phyloP scores from a whole-genome alignment of 1,140 invertebrate genomes.

The Coboldia fuscipes region DNA sequence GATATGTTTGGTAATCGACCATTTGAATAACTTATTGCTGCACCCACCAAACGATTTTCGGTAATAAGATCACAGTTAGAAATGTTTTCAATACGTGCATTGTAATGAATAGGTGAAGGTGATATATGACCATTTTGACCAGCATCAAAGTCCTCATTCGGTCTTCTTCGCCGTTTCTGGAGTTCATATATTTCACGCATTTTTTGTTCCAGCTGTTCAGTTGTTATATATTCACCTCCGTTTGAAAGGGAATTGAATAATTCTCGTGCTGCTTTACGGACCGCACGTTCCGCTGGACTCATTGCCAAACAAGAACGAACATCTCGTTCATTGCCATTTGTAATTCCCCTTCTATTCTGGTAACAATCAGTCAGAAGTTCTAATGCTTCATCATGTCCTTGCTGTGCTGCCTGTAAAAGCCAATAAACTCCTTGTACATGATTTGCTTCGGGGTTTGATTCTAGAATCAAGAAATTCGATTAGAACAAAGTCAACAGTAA shows the following conservation, averaged over 20 bases:
- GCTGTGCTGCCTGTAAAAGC: constrained; percentile 72
- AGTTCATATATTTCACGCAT: constrained; percentile 39
- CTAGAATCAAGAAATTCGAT: background rate
- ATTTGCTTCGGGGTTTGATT: constrained; percentile 26
- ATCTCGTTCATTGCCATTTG: constrained; percentile 55
- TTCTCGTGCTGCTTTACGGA: constrained; percentile 59
- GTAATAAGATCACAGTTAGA: constrained; percentile 28
- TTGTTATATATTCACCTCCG: constrained; percentile 67
- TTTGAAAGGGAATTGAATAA: constrained; percentile 66
- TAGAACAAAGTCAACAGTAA: background rate
- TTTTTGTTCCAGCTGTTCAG: constrained; percentile 44
- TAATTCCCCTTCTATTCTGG: constrained; percentile 53
- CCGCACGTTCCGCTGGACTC: constrained; percentile 63
- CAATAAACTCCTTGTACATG: constrained; percentile 56
- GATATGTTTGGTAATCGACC: constrained; percentile 49
- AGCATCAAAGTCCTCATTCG: constrained; percentile 12
- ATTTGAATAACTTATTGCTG: constrained; percentile 56
- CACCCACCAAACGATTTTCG: constrained; percentile 56
- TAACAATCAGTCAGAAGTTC: constrained; percentile 57
- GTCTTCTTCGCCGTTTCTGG: constrained; percentile 19
- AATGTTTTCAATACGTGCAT: background rate
- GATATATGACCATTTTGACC: constrained; percentile 1
- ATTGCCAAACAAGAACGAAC: constrained; percentile 65
- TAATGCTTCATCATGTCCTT: constrained; percentile 71
- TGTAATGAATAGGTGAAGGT: background rate